Percentiles rank a stretch among this genome's conserved stretches.
These are phyloP conservation scores for Festucalex cinctus DNA, from an alignment of 2,113 vertebrate species.

Conservation along the genomic window DNA sequence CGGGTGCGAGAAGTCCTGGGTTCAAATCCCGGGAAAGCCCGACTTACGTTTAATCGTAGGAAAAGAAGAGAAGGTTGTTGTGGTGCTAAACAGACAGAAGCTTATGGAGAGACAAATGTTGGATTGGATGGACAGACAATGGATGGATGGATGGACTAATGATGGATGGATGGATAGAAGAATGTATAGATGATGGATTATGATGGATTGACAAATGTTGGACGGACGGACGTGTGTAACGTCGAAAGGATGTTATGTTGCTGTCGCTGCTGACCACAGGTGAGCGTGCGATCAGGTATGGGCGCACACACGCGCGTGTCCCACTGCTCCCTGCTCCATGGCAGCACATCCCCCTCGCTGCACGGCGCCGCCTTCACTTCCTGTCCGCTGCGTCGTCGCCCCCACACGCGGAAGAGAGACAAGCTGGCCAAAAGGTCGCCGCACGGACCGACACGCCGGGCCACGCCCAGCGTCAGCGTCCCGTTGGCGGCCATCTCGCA, in stretches of 20 bases:
- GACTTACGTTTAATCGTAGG: no score
- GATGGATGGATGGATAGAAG: not conserved
- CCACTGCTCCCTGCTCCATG: slow-evolving; percentile 78
- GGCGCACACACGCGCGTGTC: slow-evolving; percentile 35
- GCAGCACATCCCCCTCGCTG: slow-evolving; percentile 71
- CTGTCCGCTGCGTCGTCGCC: slow-evolving; percentile 41
- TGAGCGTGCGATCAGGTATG: slow-evolving; percentile 40
- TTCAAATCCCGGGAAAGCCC: slow-evolving; percentile 13
- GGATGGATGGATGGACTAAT: not conserved
- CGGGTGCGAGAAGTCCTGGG: no score
- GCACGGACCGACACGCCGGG: not conserved
- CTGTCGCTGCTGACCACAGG: slow-evolving; percentile 75
- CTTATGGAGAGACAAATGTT: not conserved
- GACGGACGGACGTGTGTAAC: no score
- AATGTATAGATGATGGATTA: not conserved
- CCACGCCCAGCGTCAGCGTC: slow-evolving; percentile 74
- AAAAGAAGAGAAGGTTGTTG: no score
- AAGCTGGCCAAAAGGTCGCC: slow-evolving; percentile 61
- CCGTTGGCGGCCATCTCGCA: slow-evolving; percentile 63
- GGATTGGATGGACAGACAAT: not conserved
- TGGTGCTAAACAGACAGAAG: no score
- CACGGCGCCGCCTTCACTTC: slow-evolving; percentile 67
- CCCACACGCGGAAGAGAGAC: slow-evolving; percentile 82
- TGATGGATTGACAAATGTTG: not conserved
- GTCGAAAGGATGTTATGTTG: not conserved